A percentile compares a stretch with the other conserved stretches of the same genome.
These are phyloP conservation scores for Drosophila miranda DNA, from an alignment of 1,140 invertebrate genomes.

Conservation along the genomic window DNA sequence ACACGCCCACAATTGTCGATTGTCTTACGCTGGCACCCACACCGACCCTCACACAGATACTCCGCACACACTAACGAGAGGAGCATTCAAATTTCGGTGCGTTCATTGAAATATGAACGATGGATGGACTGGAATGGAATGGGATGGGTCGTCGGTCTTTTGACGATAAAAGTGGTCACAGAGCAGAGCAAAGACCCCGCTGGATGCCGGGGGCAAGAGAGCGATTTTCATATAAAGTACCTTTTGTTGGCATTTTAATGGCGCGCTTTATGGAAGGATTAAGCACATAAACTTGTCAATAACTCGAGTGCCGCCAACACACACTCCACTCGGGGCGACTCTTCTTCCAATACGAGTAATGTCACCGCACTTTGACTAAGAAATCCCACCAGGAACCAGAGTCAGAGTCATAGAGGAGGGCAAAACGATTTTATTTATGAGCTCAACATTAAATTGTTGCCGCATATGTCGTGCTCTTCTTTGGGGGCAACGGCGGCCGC, in stretches of 20 bases:
- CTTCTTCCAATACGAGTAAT: constrained; percentile 58
- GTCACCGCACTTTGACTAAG: constrained; percentile 72
- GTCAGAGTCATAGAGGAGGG: constrained; percentile 20
- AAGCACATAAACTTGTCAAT: constrained; percentile 81
- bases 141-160: no score
- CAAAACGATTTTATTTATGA: constrained; percentile 74
- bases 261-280: constrained; percentile 79
- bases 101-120: constrained; percentile 78
- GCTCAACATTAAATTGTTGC: constrained; percentile 72
- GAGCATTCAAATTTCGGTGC: constrained; percentile 72
- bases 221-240: constrained; percentile 81
- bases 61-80: background rate
- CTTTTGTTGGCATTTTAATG: constrained; percentile 81
- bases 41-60: constrained; percentile 11
- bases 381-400: constrained; percentile 30
- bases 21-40: constrained; percentile 45
- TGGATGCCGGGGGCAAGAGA: constrained; percentile 25
- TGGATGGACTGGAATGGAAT: constrained; percentile 4
- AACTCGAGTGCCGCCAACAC: constrained; percentile 63
- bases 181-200: no score
- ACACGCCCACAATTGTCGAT: constrained; percentile 66
- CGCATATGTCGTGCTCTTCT: constrained; percentile 55
- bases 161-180: constrained; percentile 58
- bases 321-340: constrained; percentile 22
- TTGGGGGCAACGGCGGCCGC: constrained; percentile 6